phyloP scores from a whole-genome alignment of 2,888 invertebrate species.

The Brachyptera putata region DNA sequence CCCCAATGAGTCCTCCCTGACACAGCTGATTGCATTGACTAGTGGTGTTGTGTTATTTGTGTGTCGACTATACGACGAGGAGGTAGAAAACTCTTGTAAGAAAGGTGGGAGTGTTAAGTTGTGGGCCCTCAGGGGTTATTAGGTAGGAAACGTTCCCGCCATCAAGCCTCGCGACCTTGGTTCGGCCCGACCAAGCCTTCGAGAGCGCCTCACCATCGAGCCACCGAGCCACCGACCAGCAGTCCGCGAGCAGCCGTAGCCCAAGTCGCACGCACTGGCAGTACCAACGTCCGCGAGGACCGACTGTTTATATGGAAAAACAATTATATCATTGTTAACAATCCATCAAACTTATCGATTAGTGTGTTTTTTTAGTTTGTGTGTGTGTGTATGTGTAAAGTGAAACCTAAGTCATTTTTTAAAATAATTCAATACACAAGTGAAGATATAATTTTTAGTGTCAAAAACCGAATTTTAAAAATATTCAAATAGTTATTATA shows the following conservation, averaged over 20 bases:
- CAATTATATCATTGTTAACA: too few relatives aligned
- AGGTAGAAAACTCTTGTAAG: slow-evolving; percentile 5
- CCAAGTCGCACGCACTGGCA: background rate
- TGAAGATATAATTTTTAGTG: too few relatives aligned
- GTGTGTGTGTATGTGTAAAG: too few relatives aligned
- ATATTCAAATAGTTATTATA: too few relatives aligned
- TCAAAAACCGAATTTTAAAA: too few relatives aligned
- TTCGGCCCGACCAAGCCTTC: slow-evolving; percentile 8
- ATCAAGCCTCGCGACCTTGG: slow-evolving; percentile 29
- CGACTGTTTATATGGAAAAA: too few relatives aligned
- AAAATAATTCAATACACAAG: too few relatives aligned
- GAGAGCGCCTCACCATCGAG: background rate
- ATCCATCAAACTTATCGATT: too few relatives aligned
- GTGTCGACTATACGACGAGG: background rate
- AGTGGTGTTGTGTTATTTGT: background rate
- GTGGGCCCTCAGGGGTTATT: slow-evolving; percentile 8
- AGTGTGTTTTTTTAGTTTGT: too few relatives aligned
- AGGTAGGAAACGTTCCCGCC: slow-evolving; percentile 29
- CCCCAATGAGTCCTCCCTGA: too few relatives aligned
- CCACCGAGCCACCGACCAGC: background rate
- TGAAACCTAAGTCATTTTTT: too few relatives aligned
- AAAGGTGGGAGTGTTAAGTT: slow-evolving; percentile 21
- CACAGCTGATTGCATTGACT: background rate
- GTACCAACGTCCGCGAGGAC: too few relatives aligned
- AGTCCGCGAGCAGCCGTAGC: background rate